Evolutionary conservation across 2,797 vertebrate genomes (phyloP).

Genomic region (Sarcophilus harrisii): DNA sequence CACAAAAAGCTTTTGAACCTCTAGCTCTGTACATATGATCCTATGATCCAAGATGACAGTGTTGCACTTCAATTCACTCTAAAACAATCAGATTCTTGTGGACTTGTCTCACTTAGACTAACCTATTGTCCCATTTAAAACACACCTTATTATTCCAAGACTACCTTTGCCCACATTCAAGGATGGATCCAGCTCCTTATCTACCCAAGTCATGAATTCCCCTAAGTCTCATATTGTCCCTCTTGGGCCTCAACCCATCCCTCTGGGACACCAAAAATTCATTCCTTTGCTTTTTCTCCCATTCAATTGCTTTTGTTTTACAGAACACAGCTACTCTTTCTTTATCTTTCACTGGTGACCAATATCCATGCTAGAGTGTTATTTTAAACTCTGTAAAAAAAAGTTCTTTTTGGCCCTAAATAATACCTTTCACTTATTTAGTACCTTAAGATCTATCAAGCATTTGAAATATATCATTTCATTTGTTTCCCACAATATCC

Average conservation of each 20-base stretch:
- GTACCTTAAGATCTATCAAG: neutral
- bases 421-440: neutral
- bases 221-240: neutral
- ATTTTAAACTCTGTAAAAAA: neutral
- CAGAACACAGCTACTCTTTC: neutral
- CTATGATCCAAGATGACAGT: neutral
- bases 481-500: neutral
- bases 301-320: conserved; percentile 7
- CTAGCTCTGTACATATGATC: neutral
- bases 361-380: neutral
- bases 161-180: neutral
- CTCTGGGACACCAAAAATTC: neutral
- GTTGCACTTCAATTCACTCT: neutral
- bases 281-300: neutral
- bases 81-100: neutral
- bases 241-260: neutral
- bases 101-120: neutral
- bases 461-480: neutral
- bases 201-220: neutral
- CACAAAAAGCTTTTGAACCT: neutral
- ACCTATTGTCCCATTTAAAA: neutral
- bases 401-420: neutral
- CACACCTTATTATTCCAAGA: neutral
- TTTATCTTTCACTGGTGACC: neutral
- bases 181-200: neutral